Conservation (phyloP, 2,888 invertebrate genomes). For the Sipha maydis region DNA sequence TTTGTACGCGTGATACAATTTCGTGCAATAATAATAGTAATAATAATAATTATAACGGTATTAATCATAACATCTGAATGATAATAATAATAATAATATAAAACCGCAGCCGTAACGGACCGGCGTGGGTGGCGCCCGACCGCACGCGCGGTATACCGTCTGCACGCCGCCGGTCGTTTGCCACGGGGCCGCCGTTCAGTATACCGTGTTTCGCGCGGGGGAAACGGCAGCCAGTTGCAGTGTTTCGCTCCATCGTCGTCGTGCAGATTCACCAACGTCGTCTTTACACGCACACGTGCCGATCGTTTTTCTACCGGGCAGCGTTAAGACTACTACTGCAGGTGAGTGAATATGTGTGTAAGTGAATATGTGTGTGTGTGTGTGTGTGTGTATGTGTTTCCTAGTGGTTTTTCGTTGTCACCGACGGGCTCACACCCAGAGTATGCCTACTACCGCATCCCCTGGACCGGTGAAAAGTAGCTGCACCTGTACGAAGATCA, state of each 20-base stretch:
- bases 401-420: background rate
- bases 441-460: too few species aligned
- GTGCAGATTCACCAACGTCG: slow-evolving; percentile 6
- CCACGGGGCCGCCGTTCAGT: slow-evolving; percentile 32
- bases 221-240: slow-evolving; percentile 1
- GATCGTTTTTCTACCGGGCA: background rate
- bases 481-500: too few species aligned
- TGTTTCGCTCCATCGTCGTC: background rate
- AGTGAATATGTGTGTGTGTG: background rate
- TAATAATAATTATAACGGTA: background rate
- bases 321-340: background rate
- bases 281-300: background rate
- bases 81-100: background rate
- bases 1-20: too few species aligned
- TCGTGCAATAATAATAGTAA: too few species aligned
- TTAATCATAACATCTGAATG: too few species aligned
- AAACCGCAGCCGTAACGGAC: background rate
- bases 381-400: background rate
- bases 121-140: background rate
- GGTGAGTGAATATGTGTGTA: background rate
- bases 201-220: slow-evolving; percentile 24
- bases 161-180: background rate
- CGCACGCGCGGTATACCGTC: background rate
- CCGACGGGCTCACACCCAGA: too few species aligned
- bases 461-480: too few species aligned